A percentile compares a stretch with the other conserved stretches of the same genome.
Conservation (phyloP, 2,888 invertebrate species). For the Chymomyza caudatula region DNA sequence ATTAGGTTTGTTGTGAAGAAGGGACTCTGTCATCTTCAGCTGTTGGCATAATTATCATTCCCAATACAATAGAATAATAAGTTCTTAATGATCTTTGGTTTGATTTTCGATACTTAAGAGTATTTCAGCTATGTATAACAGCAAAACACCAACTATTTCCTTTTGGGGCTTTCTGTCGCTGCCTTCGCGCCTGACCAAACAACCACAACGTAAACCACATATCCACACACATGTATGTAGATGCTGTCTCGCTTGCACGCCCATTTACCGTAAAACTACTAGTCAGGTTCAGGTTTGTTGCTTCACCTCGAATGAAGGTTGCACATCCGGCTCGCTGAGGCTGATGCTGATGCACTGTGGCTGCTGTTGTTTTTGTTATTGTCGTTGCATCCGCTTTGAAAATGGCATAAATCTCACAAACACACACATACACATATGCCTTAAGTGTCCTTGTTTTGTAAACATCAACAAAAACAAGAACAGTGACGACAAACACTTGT, state of each 20-base stretch:
- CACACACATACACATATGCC: constrained; percentile 17
- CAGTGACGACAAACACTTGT: constrained; percentile 47
- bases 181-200: constrained; percentile 30
- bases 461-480: constrained; percentile 2
- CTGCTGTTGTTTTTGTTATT: not conserved
- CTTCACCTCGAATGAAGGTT: constrained; percentile 39
- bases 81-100: no score
- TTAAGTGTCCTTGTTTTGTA: constrained; percentile 53
- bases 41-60: no score
- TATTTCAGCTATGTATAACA: not conserved
- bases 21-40: no score
- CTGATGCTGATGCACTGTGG: constrained; percentile 11
- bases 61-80: no score
- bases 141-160: not conserved
- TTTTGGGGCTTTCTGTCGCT: constrained; percentile 1
- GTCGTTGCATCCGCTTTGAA: constrained; percentile 14
- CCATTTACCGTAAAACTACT: not conserved
- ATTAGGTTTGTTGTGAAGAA: no score
- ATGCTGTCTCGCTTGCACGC: not conserved
- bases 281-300: constrained; percentile 47
- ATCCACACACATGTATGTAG: constrained; percentile 1
- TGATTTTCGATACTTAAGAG: not conserved
- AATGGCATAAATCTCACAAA: constrained; percentile 25
- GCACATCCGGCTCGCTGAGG: constrained; percentile 32
- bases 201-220: not conserved